These are phyloP conservation scores for Falco concolor DNA, from an alignment of 2,797 vertebrate genomes.

Conservation along the genomic window DNA sequence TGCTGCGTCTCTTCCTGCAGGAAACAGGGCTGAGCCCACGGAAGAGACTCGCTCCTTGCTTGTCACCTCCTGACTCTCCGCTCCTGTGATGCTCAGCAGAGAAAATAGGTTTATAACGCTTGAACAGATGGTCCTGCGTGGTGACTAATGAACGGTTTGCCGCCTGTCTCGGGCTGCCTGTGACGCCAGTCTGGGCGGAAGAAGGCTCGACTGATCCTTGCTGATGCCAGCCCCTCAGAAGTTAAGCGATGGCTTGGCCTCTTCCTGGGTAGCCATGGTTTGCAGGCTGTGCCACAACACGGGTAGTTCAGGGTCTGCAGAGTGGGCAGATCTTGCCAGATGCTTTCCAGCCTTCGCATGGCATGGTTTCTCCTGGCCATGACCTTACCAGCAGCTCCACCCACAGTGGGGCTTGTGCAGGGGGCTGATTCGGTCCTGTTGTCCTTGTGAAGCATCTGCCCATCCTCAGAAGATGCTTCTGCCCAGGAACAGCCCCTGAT, in stretches of 20 bases:
- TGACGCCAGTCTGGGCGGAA: neutral
- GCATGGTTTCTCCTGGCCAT: neutral
- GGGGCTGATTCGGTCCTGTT: neutral
- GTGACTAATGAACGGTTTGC: neutral
- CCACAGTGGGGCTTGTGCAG: neutral
- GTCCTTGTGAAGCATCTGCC: neutral
- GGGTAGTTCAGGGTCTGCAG: neutral
- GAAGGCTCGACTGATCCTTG: neutral
- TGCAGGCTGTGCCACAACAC: neutral
- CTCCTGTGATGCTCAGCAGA: neutral
- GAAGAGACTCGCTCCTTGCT: neutral
- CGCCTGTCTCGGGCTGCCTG: neutral
- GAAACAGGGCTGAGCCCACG: neutral
- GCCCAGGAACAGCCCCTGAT: neutral
- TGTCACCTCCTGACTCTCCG: neutral
- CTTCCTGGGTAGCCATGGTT: neutral
- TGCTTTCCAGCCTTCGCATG: neutral
- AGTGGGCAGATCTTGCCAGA: neutral
- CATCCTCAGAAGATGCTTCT: neutral
- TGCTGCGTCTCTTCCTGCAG: neutral
- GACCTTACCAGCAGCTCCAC: neutral
- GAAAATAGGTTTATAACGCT: slow-evolving; percentile 9
- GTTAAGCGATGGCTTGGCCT: neutral
- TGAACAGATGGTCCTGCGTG: neutral
- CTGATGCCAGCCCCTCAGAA: neutral